Base-by-base conservation (phyloP, 2,888 invertebrate species). In the Steinernema hermaphroditum region DNA sequence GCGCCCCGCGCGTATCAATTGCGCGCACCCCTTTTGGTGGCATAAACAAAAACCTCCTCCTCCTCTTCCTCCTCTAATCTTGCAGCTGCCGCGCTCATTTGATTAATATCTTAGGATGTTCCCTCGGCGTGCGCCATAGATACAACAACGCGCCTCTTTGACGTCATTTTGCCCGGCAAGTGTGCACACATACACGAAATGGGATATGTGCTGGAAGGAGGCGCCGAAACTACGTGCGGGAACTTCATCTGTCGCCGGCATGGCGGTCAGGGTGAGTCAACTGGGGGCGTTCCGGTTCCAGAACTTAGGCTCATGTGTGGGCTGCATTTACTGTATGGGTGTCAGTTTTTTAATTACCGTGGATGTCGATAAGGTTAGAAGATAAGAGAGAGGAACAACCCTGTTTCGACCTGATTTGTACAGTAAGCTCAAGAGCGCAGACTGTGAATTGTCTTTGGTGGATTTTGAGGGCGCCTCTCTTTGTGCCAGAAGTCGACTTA, bases 41-140 rank as follows among this genome's bases (percentile, higher is more conserved):
- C 62, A 32, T 4, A 62, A 62, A 62, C 62, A 62, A 62, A 54
- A 62, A 62, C 32, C 62, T 62, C 46, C 43, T 41, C n/a, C n/a
- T n/a, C n/a, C n/a, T n/a, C n/a, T n/a, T n/a, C n/a, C n/a, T n/a
- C 43, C 6, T 46, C 62, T 62, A 62, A 62, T 62, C 62, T 62
- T 34, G 62, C 62, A 62, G 62, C 62, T 62, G 62, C 12, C 62
- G 62, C 32, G 27, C 62, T 62, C 62, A 62, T 62, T 62, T 62
- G 62, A 62, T 62, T 62, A 62, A 62, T 62, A 62, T 62, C 62
- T 34, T 62, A 37, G 37, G 37, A 37, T 37, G 9, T 46, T 46
- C 46, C 22, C 22, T 46, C 22, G n/a, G 46, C 46, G 46, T 6
- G 22, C n/a, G n/a, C n/a, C n/a, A n/a, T n/a, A n/a, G n/a, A 46